Evolutionary conservation across 2,888 invertebrate genomes (phyloP).

Genomic region (Helicoverpa assulta): DNA sequence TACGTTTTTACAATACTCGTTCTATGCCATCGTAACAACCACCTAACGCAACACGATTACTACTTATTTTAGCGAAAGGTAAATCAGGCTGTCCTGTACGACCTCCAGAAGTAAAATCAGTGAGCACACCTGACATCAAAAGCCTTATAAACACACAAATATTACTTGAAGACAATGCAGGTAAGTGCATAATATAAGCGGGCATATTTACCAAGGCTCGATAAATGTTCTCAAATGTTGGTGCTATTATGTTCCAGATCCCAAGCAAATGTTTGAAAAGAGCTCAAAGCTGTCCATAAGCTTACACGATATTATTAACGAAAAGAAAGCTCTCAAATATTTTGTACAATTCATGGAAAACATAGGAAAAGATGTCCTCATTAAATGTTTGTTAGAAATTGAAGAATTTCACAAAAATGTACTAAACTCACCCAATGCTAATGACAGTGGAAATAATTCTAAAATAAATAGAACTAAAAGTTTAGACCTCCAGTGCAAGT

Average conservation of each 20-base stretch:
- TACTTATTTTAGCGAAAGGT: conserved; percentile 84
- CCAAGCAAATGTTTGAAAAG: conserved; percentile 79
- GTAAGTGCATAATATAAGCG: conserved; percentile 67
- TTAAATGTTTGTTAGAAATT: conserved; percentile 94
- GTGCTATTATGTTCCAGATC: conserved; percentile 75
- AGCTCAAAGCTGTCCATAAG: conserved; percentile 93
- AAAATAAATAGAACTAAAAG: conserved; percentile 81
- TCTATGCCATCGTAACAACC: conserved; percentile 11
- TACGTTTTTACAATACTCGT: conserved; percentile 22
- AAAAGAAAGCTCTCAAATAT: conserved; percentile 95
- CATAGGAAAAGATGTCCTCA: conserved; percentile 91
- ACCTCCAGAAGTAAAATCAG: conserved; percentile 80
- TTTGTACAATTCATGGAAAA: conserved; percentile 96
- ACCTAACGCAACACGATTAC: conserved; percentile 20
- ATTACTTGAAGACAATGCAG: conserved; percentile 75
- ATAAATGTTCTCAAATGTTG: conserved; percentile 20
- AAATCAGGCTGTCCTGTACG: conserved; percentile 88
- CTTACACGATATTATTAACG: conserved; percentile 93
- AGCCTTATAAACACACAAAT: conserved; percentile 72
- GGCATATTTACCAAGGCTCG: not conserved
- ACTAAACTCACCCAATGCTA: conserved; percentile 59
- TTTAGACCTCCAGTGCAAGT: conserved; percentile 78
- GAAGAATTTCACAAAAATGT: conserved; percentile 90
- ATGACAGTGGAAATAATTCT: conserved; percentile 66
- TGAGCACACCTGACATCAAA: conserved; percentile 65